Evolutionary conservation across 1,140 invertebrate species (phyloP).

Genomic region (Ceratoteleas bidentatus): DNA sequence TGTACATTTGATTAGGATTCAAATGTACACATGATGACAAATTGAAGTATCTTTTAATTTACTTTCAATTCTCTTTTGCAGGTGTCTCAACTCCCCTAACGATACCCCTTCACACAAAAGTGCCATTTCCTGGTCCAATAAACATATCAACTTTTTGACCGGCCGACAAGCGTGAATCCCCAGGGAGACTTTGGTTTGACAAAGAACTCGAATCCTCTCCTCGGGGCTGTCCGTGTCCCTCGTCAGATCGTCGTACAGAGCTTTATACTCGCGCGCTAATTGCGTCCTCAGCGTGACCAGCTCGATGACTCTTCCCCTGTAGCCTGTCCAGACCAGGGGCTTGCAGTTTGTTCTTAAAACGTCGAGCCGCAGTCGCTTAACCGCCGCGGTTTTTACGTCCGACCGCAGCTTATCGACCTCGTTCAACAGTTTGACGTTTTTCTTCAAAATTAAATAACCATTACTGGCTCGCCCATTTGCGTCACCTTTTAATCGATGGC

Average conservation of each 20-base stretch:
- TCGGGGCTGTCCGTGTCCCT: constrained; percentile 78
- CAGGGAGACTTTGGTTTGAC: constrained; percentile 75
- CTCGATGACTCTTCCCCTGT: constrained; percentile 82
- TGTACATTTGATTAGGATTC: no score
- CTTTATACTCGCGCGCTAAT: constrained; percentile 83
- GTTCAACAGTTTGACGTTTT: constrained; percentile 84
- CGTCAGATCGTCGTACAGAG: constrained; percentile 82
- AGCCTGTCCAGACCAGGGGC: constrained; percentile 84
- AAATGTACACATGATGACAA: neutral
- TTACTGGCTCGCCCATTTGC: constrained; percentile 84
- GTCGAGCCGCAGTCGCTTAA: constrained; percentile 81
- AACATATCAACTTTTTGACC: constrained; percentile 81
- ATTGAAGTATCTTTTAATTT: constrained; percentile 6
- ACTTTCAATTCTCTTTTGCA: constrained; percentile 83
- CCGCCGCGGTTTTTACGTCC: constrained; percentile 81
- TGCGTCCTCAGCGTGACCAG: constrained; percentile 86
- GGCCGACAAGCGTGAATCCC: constrained; percentile 81
- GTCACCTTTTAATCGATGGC: constrained; percentile 81
- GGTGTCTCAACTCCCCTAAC: constrained; percentile 79
- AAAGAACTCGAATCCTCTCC: constrained; percentile 83
- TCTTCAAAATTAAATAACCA: constrained; percentile 82
- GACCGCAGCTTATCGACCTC: constrained; percentile 83
- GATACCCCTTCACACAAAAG: constrained; percentile 82
- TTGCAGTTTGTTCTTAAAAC: constrained; percentile 85
- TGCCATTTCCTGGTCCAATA: constrained; percentile 84